Evolutionary conservation across 23 tunicate genomes (phyloP), one percentile per base, ranked within the genome.

Genomic region (Trididemnum nubilum): DNA sequence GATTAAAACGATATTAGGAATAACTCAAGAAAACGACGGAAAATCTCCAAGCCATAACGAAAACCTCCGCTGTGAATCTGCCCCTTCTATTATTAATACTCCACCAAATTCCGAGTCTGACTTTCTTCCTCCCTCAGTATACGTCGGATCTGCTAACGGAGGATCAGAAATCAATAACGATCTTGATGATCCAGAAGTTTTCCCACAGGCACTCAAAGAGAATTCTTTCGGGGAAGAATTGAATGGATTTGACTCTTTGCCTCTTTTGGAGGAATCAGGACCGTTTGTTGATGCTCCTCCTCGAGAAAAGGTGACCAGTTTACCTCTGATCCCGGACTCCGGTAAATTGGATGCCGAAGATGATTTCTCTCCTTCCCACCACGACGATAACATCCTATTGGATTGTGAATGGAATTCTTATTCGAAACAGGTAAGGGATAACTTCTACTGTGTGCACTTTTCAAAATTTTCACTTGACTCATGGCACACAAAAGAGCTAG

Each of bases 321-420:
- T 61, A 26, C 67, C 5, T 61, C n/a, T 61, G 67, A 61, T 4
- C n/a, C 21, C 67, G 27, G 29, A 61, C n/a, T 61, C 29, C 27
- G n/a, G 67, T 5, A n/a, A 4, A 5, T 12, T 12, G 29, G 26
- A 21, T 4, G 67, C 15, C 21, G 67, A 61, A 5, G 67, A 61
- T 61, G 67, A 61, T 61, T 26, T 61, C n/a, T 61, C 67, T 61
- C 67, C 67, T 12, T 61, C 25, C n/a, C 15, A 61, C 67, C 4
- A 21, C 5, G 67, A 12, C 5, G 29, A 61, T 4, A 21, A 25
- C n/a, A 61, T 61, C n/a, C 29, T 25, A 12, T 26, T 25, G 25
- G 67, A 44, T 15, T 44, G 15, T 15, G 54, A 61, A 61, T 61
- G 67, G 67, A 26, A 12, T 61, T 25, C 67, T 5, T 61, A 4